Evolutionary conservation across 2,797 vertebrate genomes (phyloP).

Genomic region (Taenioides sp.): DNA sequence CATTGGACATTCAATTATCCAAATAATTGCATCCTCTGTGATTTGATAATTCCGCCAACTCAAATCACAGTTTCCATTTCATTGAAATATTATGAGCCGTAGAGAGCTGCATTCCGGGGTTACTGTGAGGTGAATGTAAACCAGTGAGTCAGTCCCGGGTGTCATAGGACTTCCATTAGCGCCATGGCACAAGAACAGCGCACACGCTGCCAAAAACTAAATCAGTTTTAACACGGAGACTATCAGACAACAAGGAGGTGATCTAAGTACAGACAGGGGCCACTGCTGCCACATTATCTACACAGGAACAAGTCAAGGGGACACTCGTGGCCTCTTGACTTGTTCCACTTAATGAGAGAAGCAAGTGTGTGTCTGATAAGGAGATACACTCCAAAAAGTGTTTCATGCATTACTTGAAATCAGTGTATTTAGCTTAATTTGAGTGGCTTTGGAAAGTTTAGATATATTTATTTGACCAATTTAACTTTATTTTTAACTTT

Average conservation of each 20-base stretch:
- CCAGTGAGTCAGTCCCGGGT: conserved; percentile 65
- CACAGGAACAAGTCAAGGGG: conserved; percentile 55
- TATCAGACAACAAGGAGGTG: conserved; percentile 24
- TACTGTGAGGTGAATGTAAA: conserved; percentile 59
- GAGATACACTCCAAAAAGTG: background rate
- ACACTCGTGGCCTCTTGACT: conserved; percentile 30
- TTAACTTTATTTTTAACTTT: too few species aligned
- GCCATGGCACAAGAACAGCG: conserved; percentile 47
- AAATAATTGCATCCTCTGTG: too few species aligned
- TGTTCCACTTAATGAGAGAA: conserved; percentile 46
- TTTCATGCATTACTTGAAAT: background rate
- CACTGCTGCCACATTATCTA: conserved; percentile 46
- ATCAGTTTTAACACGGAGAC: conserved; percentile 56
- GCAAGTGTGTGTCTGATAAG: conserved; percentile 12
- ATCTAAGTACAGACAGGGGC: conserved; percentile 15
- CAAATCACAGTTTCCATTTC: too few species aligned
- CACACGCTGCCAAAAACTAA: conserved; percentile 52
- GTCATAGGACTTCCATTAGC: conserved; percentile 68
- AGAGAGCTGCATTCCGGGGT: conserved; percentile 12
- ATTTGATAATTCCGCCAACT: too few species aligned
- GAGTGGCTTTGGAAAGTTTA: too few species aligned
- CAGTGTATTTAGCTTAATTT: background rate
- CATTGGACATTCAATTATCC: too few species aligned
- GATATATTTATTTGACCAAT: too few species aligned
- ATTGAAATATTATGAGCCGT: background rate